These are phyloP conservation scores for Mylabris sibirica DNA, from an alignment of 2,888 invertebrate species.

Conservation along the genomic window DNA sequence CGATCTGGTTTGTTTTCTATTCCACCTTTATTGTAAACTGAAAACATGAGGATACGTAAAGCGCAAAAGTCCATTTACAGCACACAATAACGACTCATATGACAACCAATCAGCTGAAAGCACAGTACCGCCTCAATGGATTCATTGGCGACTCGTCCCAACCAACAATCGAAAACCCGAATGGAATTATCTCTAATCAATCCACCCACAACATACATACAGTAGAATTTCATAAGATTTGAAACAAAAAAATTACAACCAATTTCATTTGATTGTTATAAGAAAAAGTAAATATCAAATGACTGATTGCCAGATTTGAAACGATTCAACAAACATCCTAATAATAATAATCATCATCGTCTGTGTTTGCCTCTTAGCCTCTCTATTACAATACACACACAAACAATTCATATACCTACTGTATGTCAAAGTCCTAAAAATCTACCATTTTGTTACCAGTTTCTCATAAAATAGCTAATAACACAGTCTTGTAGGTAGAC, in stretches of 20 bases:
- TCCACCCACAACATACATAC: background rate
- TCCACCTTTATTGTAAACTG: background rate
- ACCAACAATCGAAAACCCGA: background rate
- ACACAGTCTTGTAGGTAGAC: too few relatives aligned
- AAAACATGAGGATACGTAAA: background rate
- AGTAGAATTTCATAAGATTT: too few relatives aligned
- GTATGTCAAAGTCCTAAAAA: too few relatives aligned
- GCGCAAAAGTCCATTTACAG: conserved; percentile 50
- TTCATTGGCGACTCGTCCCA: conserved; percentile 37
- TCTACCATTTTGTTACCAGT: too few relatives aligned
- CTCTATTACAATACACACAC: conserved; percentile 16
- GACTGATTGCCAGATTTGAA: conserved; percentile 45
- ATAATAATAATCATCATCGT: conserved; percentile 22
- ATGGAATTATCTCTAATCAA: background rate
- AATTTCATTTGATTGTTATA: background rate
- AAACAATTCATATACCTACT: too few relatives aligned
- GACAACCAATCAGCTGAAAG: conserved; percentile 52
- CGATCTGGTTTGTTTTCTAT: background rate
- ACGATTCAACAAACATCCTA: conserved; percentile 49
- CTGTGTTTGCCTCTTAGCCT: conserved; percentile 44
- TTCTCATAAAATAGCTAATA: too few relatives aligned
- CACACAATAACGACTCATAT: conserved; percentile 55
- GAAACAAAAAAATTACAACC: background rate
- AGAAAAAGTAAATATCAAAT: conserved; percentile 17
- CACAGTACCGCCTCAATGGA: conserved; percentile 39